Evolutionary conservation across 2,888 invertebrate species (phyloP), one percentile per base, ranked within the genome.

Genomic region (Lysandra bellargus): DNA sequence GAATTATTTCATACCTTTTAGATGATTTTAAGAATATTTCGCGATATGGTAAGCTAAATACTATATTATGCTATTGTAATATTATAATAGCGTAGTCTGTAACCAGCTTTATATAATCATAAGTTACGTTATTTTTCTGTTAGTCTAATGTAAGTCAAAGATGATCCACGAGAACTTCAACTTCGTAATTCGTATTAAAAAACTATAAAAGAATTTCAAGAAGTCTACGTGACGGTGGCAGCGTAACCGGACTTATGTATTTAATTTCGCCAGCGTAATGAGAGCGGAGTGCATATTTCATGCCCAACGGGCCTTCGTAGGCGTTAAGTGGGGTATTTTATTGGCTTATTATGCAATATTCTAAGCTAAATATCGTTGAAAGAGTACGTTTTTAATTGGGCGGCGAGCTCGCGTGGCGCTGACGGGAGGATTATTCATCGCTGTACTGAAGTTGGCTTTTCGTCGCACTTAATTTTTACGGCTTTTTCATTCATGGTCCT

Each of bases 341-440:
- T 94, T 89, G 94, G 93, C 92, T 93, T 94, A 94, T 94, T 94
- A 94, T 94, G 92, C 94, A 93, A 94, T 93, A 94, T 93, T 92
- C 94, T 94, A 93, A 94, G 94, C 93, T 94, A 92, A 94, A 94
- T 94, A 92, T 94, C 90, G 92, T 92, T 92, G 92, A 94, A 93
- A 92, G 94, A 94, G 94, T 92, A 93, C 90, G 92, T 92, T 94
- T 94, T 94, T 94, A 94, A 94, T 94, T 94, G 93, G 93, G 92
- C 92, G 88, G 88, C 85, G 88, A 89, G 90, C 90, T 92, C 89
- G 94, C 92, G 91, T 94, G 94, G 89, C 85, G 86, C 87, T 94
- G 94, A 94, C 94, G 92, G 91, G 86, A 85, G 91, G 90, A 91
- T 94, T 93, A 94, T 94, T 94, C 94, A 94, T 94, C 83, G 91